Conservation (phyloP, 2,888 invertebrate species). For the Plagodis pulveraria region DNA sequence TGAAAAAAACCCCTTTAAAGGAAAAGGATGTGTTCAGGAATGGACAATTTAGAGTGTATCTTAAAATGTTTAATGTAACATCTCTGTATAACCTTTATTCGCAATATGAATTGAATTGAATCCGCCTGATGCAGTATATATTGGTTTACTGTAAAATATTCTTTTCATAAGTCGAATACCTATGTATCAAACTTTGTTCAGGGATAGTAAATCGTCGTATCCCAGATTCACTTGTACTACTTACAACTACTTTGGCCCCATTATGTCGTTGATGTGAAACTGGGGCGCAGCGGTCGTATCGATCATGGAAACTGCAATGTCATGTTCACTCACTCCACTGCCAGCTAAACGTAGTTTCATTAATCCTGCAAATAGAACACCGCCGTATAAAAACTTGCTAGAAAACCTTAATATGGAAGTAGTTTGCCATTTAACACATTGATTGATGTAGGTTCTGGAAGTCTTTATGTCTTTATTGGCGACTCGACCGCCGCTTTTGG, state of each 20-base stretch:
- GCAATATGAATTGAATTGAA: too few relatives aligned
- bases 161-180: too few relatives aligned
- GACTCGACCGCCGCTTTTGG: constrained; percentile 6
- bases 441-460: constrained; percentile 7
- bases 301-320: constrained; percentile 47
- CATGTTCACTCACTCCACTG: constrained; percentile 39
- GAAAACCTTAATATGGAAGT: constrained; percentile 7
- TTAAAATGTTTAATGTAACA: too few relatives aligned
- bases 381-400: constrained; percentile 13
- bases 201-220: constrained; percentile 3
- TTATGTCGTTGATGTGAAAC: constrained; percentile 24
- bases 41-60: too few relatives aligned
- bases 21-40: too few relatives aligned
- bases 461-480: constrained; percentile 14
- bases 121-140: too few relatives aligned
- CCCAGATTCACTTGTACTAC: constrained; percentile 12
- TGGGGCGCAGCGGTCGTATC: constrained; percentile 32
- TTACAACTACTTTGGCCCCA: constrained; percentile 8
- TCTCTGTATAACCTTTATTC: too few relatives aligned
- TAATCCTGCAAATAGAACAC: constrained; percentile 21
- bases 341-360: constrained; percentile 24
- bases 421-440: constrained; percentile 8
- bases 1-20: too few relatives aligned
- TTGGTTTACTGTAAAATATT: too few relatives aligned
- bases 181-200: too few relatives aligned